phyloP scores from a whole-genome alignment of 2,797 vertebrate genomes.

The Hippopotamyrus pictus region DNA sequence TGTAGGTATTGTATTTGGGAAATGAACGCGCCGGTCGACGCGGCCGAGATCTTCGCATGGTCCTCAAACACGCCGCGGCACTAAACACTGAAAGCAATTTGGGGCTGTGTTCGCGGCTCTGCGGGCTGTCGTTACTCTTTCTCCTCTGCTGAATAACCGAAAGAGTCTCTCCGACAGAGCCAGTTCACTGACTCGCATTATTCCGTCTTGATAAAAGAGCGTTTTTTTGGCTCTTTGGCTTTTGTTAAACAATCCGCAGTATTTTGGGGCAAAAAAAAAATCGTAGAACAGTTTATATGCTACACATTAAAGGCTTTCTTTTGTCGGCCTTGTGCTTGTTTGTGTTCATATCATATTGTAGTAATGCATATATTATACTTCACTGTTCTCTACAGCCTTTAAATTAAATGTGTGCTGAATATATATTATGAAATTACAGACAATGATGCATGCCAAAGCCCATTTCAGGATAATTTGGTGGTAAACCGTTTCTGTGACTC shows the following conservation, averaged over 20 bases:
- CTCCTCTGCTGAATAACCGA: conserved; percentile 8
- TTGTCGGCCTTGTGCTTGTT: neutral
- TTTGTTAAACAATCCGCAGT: conserved; percentile 28
- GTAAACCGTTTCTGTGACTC: conserved; percentile 5
- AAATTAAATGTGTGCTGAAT: neutral
- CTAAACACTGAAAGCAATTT: conserved; percentile 60
- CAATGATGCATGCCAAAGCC: conserved; percentile 12
- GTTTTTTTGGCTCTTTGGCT: neutral
- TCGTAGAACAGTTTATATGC: neutral
- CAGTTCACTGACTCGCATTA: neutral
- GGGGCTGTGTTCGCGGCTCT: conserved; percentile 53
- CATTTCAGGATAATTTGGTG: conserved; percentile 13
- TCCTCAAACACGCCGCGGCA: conserved; percentile 58
- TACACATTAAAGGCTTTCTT: neutral
- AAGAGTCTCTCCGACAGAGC: neutral
- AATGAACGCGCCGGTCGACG: conserved; percentile 67
- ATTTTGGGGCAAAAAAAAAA: neutral
- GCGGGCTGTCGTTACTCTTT: conserved; percentile 39
- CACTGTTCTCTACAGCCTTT: neutral
- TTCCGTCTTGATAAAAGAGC: conserved; percentile 10
- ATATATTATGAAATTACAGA: neutral
- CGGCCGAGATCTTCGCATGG: conserved; percentile 65
- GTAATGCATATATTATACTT: neutral
- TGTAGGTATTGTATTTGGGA: conserved; percentile 69
- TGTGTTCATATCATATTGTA: neutral